These are phyloP conservation scores for cattle (Bos taurus) DNA, from an alignment of 2,113 vertebrate species.

Conservation along the genomic window DNA sequence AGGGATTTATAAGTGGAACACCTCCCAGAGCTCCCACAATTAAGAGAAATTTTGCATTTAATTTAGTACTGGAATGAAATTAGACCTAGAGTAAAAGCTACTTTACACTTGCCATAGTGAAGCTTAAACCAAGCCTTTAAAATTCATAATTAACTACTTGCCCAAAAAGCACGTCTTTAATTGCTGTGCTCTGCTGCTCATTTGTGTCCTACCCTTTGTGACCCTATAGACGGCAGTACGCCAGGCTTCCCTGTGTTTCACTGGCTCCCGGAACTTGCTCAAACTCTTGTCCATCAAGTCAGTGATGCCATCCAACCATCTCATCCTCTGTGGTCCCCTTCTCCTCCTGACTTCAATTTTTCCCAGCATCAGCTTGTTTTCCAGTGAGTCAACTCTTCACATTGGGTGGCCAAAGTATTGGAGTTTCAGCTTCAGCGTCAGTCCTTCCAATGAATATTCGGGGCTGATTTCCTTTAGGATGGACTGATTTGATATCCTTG, in stretches of 20 bases:
- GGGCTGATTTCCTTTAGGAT: not conserved
- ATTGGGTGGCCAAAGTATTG: not conserved
- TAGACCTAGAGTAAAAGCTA: not conserved
- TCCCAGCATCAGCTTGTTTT: not conserved
- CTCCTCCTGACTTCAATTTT: not conserved
- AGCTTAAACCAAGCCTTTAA: not conserved
- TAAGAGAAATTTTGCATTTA: not conserved
- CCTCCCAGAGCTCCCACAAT: not conserved
- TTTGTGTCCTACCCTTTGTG: not conserved
- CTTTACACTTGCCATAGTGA: not conserved
- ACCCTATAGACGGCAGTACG: not conserved
- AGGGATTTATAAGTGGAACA: not conserved
- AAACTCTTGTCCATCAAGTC: not conserved
- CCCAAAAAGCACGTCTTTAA: not conserved
- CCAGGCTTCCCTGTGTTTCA: not conserved
- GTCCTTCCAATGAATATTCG: not conserved
- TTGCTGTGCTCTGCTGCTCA: accelerated
- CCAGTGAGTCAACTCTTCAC: not conserved
- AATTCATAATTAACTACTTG: not conserved
- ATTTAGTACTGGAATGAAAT: not conserved
- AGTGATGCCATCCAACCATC: not conserved
- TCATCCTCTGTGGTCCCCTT: not conserved
- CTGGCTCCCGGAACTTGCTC: not conserved
- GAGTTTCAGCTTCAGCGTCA: not conserved
- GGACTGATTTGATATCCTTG: not conserved